Conservation (phyloP, 2,113 vertebrate genomes). For the Delphinus delphis region DNA sequence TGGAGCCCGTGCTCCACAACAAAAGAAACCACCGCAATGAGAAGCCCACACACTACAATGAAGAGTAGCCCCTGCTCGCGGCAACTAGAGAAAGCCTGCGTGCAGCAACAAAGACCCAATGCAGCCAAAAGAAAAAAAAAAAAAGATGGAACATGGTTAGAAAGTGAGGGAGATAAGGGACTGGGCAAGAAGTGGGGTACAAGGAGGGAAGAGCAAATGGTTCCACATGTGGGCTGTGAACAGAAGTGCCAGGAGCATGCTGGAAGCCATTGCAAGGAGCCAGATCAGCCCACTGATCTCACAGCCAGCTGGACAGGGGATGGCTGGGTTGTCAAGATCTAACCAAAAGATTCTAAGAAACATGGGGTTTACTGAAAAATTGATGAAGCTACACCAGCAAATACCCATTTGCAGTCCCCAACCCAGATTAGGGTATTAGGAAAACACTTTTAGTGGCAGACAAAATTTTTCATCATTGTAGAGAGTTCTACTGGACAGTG, state of each 20-base stretch:
- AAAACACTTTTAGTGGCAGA: neutral
- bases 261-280: too few species aligned
- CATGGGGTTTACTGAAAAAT: neutral
- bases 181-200: neutral
- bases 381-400: neutral
- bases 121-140: too few species aligned
- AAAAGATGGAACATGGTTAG: neutral
- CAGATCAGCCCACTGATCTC: neutral
- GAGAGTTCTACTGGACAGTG: neutral
- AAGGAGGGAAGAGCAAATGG: neutral
- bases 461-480: neutral
- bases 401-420: neutral
- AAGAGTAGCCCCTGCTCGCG: too few species aligned
- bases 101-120: too few species aligned
- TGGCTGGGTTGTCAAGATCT: neutral
- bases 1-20: too few species aligned
- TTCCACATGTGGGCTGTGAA: neutral
- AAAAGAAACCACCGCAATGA: too few species aligned
- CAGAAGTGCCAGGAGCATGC: neutral
- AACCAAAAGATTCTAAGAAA: neutral
- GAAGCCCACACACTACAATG: too few species aligned
- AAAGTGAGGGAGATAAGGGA: neutral
- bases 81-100: too few species aligned
- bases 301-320: neutral
- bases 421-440: neutral